These are phyloP conservation scores for Neopelma chrysocephalum DNA, from an alignment of 2,797 vertebrate genomes.

Conservation along the genomic window DNA sequence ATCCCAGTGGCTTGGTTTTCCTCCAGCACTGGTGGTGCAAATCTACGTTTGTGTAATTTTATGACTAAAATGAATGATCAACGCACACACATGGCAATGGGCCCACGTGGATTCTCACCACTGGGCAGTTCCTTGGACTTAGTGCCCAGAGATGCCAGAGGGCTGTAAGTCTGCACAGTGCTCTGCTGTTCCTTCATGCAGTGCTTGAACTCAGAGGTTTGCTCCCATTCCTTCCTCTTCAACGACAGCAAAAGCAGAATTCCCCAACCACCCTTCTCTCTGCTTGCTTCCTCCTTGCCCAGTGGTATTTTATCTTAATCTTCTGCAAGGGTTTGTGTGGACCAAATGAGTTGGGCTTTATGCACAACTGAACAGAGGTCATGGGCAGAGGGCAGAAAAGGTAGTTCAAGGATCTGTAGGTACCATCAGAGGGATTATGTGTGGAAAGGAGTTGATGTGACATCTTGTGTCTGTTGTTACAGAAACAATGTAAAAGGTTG, in stretches of 20 bases:
- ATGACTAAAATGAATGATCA: background rate
- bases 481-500: background rate
- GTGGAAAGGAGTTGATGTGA: background rate
- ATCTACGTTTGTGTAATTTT: background rate
- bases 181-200: background rate
- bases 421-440: background rate
- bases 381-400: background rate
- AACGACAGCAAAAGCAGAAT: background rate
- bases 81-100: background rate
- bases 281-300: background rate
- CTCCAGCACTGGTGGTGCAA: background rate
- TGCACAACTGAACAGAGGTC: background rate
- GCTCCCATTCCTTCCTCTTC: background rate
- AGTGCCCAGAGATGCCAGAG: background rate
- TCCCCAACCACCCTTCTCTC: background rate
- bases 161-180: background rate
- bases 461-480: background rate
- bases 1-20: background rate
- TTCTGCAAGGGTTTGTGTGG: background rate
- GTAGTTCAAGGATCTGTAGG: background rate
- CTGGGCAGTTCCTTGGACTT: background rate
- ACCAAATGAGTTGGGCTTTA: background rate
- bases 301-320: background rate
- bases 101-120: background rate
- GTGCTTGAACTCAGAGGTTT: background rate